These are phyloP conservation scores for Nomada lathburiana DNA, from an alignment of 2,888 invertebrate species.

Conservation along the genomic window DNA sequence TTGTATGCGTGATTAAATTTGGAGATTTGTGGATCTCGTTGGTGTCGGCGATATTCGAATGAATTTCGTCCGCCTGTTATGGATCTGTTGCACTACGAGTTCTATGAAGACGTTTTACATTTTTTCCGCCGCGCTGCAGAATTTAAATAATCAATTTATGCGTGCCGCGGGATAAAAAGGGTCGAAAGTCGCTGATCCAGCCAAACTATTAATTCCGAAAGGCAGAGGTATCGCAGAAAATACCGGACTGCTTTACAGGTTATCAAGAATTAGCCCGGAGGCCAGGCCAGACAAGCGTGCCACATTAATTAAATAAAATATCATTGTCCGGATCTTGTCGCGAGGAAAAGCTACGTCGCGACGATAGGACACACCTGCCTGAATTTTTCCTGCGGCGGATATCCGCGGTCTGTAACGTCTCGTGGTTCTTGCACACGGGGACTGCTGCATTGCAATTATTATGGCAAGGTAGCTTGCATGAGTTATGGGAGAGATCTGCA, in stretches of 20 bases:
- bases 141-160: no score
- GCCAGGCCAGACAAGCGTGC: slow-evolving; percentile 3
- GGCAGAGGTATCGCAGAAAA: background rate
- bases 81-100: no score
- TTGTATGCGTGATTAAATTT: no score
- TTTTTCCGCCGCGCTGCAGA: no score
- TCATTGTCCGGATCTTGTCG: slow-evolving; percentile 16
- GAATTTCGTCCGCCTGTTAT: no score
- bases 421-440: slow-evolving; percentile 70
- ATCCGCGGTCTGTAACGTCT: slow-evolving; percentile 55
- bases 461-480: slow-evolving; percentile 76
- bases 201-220: background rate
- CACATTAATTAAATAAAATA: slow-evolving; percentile 36
- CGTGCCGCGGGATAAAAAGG: no score
- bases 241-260: background rate
- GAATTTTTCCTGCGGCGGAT: slow-evolving; percentile 65
- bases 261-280: background rate
- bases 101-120: no score
- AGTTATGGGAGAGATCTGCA: slow-evolving; percentile 74
- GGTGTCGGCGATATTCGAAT: no score
- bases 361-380: slow-evolving; percentile 53
- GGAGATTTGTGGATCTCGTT: no score
- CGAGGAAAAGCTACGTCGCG: slow-evolving; percentile 30
- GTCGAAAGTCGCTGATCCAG: no score
- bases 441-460: slow-evolving; percentile 77